phyloP scores from a whole-genome alignment of 2,888 invertebrate genomes.

The Drosophila barbarae region DNA sequence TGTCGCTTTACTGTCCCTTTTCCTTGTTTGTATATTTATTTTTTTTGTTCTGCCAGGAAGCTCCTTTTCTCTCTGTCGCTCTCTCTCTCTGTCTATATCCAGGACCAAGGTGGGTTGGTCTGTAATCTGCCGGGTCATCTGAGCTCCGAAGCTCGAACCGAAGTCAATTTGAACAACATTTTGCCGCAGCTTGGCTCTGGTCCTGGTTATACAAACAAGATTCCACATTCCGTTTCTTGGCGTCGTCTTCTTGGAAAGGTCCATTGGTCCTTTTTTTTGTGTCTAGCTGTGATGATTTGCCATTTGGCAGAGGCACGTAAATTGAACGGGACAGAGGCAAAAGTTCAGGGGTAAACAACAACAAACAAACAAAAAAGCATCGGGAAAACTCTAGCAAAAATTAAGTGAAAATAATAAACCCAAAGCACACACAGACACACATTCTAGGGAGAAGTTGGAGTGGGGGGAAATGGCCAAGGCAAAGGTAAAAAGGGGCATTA shows the following conservation, averaged over 20 bases:
- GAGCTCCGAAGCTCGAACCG: constrained; percentile 27
- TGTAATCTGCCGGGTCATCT: constrained; percentile 59
- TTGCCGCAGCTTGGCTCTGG: constrained; percentile 27
- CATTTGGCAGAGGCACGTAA: constrained; percentile 64
- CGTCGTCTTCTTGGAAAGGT: constrained; percentile 1
- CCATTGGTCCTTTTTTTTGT: constrained; percentile 9
- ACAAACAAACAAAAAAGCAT: constrained; percentile 8
- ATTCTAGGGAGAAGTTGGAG: background rate
- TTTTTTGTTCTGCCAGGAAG: background rate
- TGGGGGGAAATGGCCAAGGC: background rate
- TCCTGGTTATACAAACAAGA: constrained; percentile 38
- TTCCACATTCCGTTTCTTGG: constrained; percentile 29
- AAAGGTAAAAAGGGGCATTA: constrained; percentile 20
- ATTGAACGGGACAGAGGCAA: constrained; percentile 51
- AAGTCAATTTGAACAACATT: constrained; percentile 65
- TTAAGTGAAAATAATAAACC: constrained; percentile 72
- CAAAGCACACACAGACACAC: constrained; percentile 9
- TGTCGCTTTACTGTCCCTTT: constrained; percentile 39
- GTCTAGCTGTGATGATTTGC: constrained; percentile 62
- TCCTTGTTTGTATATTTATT: background rate
- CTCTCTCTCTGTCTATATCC: background rate
- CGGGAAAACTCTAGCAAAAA: constrained; percentile 60
- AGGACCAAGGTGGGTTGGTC: background rate
- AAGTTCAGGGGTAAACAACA: constrained; percentile 19
- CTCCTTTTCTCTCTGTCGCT: background rate